Evolutionary conservation across 2,797 vertebrate species (phyloP).

Genomic region (Myotis myotis): DNA sequence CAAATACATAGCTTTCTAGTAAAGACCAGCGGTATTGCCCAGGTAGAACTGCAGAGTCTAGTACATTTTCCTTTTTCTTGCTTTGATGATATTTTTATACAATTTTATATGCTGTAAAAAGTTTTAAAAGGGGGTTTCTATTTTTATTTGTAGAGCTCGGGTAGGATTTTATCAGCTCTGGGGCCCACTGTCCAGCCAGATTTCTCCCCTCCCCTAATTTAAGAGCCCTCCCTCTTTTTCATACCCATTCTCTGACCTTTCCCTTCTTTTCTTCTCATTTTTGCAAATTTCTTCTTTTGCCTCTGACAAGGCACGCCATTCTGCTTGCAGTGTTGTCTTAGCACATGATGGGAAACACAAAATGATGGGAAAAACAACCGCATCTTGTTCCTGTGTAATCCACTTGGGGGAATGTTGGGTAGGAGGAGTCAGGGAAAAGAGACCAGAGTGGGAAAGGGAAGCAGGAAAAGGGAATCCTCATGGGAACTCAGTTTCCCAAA

Average conservation of each 20-base stretch:
- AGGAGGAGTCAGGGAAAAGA: neutral
- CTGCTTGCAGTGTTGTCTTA: neutral
- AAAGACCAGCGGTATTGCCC: slow-evolving; percentile 52
- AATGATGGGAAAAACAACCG: neutral
- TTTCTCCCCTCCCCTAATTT: neutral
- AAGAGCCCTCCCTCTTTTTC: neutral
- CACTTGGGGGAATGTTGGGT: neutral
- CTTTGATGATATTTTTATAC: slow-evolving; percentile 83
- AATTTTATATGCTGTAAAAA: slow-evolving; percentile 77
- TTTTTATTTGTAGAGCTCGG: slow-evolving; percentile 76
- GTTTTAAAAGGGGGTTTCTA: slow-evolving; percentile 62
- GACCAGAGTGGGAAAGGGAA: neutral
- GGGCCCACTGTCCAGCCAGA: slow-evolving; percentile 48
- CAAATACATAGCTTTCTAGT: neutral
- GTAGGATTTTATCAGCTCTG: slow-evolving; percentile 69
- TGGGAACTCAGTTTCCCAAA: neutral
- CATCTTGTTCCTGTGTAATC: neutral
- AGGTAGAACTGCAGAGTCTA: slow-evolving; percentile 53
- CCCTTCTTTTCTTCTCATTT: neutral
- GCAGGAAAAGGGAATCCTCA: neutral
- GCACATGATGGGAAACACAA: neutral
- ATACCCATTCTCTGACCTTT: neutral
- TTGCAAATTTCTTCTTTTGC: neutral
- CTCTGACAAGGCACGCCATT: slow-evolving; percentile 27
- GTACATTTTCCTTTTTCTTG: slow-evolving; percentile 75